Evolutionary conservation across 2,113 vertebrate species (phyloP), one percentile per base, ranked within the genome.

Genomic region (Australoheros scitulus): DNA sequence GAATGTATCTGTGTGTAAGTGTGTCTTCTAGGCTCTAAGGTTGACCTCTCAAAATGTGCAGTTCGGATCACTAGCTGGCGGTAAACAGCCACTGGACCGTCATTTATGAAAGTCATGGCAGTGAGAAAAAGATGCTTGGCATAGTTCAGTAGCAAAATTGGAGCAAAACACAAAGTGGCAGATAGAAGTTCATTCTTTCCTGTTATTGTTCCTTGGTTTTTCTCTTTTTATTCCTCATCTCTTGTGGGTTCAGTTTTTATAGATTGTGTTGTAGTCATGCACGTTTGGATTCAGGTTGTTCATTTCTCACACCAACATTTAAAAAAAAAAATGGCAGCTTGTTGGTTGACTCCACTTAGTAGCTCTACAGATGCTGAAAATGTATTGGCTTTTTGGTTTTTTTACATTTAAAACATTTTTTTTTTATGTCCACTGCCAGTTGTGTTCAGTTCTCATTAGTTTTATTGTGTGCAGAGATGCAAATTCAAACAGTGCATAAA

Each of bases 321-420:
- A 18, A 15, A 50, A 56, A 74, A 61, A 29, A 64, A 61, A 87
- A 81, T 2, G 80, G 87, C 84, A 91, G 86, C 89, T 93, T 64
- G 17, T 77, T 85, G 17, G 68, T 59, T 32, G 43, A 68, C 55
- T 61, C 24, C 20, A 65, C 76, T 64, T n/a, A 65, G 52, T 63
- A 29, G 36, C 38, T 82, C 74, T 74, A 64, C 56, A 75, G 85
- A 26, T 32, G 79, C 58, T 76, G 61, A 79, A 81, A 61, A 77
- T 60, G 74, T 20, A 74, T 56, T 24, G 15, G 50, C 18, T 70
- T 70, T 52, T 52, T 68, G 47, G 24, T 60, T 18, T 34, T 63
- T 65, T 26, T 26, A 26, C 26, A 26, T 26, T 26, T 26, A n/a
- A n/a, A n/a, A n/a, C n/a, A n/a, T n/a, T 52, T 29, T 29, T 17